Evolutionary conservation across 2,113 vertebrate species (phyloP).

Genomic region (Cryptomyrus ogoouensis): DNA sequence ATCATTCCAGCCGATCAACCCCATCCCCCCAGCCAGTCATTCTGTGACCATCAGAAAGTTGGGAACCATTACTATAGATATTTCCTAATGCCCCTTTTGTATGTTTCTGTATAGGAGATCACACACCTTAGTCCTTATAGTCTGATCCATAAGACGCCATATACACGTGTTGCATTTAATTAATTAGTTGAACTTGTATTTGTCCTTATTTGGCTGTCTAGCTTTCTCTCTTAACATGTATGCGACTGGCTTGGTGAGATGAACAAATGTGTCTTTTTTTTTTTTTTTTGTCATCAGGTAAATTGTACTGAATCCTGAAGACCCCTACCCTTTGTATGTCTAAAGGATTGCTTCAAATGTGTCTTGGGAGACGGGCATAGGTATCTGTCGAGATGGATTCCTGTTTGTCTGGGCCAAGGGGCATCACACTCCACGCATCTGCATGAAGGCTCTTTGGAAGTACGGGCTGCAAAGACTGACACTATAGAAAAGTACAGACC

Average conservation of each 20-base stretch:
- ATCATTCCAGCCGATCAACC: background rate
- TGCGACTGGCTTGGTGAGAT: background rate
- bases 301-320: background rate
- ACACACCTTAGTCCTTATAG: background rate
- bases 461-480: conserved; percentile 33
- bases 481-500: background rate
- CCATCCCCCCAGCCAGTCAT: background rate
- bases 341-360: background rate
- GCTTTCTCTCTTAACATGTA: background rate
- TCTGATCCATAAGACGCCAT: background rate
- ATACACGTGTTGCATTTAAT: background rate
- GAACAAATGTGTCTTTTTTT: background rate
- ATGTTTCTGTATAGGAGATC: background rate
- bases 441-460: conserved; percentile 33
- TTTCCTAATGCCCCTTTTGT: background rate
- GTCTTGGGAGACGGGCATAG: background rate
- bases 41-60: background rate
- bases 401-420: conserved; percentile 8
- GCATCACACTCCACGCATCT: background rate
- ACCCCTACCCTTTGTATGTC: background rate
- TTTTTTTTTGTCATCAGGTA: background rate
- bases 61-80: background rate
- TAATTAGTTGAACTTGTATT: background rate
- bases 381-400: background rate
- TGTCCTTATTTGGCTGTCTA: background rate